phyloP scores from a whole-genome alignment of 2,113 vertebrate genomes.

The Pagrus major region DNA sequence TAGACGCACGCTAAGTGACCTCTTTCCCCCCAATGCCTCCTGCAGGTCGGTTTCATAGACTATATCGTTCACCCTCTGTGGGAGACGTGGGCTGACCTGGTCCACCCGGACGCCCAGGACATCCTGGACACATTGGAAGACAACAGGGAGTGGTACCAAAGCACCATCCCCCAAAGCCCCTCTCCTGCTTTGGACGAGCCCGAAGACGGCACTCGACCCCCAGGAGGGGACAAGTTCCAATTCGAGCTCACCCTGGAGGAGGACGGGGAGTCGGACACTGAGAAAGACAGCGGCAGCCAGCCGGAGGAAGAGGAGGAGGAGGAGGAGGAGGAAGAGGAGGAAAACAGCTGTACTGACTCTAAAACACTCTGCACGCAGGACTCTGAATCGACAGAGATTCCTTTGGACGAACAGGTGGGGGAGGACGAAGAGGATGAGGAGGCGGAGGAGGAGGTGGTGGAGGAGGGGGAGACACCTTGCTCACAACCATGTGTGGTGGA shows the following conservation, averaged over 20 bases:
- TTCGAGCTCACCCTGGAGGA: slow-evolving; percentile 98
- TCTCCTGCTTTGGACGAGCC: slow-evolving; percentile 93
- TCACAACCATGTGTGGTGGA: slow-evolving; percentile 85
- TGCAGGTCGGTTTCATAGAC: slow-evolving; percentile 98
- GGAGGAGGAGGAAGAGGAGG: slow-evolving; percentile 77
- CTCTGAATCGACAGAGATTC: slow-evolving; percentile 98
- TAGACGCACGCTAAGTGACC: not conserved
- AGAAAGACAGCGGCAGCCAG: slow-evolving; percentile 97
- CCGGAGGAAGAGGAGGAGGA: slow-evolving; percentile 91
- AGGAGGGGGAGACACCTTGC: slow-evolving; percentile 83
- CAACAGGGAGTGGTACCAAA: slow-evolving; percentile 99
- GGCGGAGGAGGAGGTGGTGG: slow-evolving; percentile 63
- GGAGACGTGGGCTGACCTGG: slow-evolving; percentile 99
- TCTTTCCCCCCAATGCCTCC: not conserved
- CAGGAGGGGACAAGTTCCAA: slow-evolving; percentile 97
- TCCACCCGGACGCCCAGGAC: slow-evolving; percentile 97
- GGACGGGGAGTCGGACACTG: slow-evolving; percentile 95
- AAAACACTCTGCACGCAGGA: slow-evolving; percentile 99
- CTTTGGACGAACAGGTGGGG: slow-evolving; percentile 93
- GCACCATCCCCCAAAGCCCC: slow-evolving; percentile 99
- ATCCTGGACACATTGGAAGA: slow-evolving; percentile 98
- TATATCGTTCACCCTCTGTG: slow-evolving; percentile 99
- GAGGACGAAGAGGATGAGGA: slow-evolving; percentile 88
- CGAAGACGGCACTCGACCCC: slow-evolving; percentile 90
- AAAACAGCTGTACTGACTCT: slow-evolving; percentile 97